Evolutionary conservation across 1,140 invertebrate genomes (phyloP).

Genomic region (Drosophila tristis): DNA sequence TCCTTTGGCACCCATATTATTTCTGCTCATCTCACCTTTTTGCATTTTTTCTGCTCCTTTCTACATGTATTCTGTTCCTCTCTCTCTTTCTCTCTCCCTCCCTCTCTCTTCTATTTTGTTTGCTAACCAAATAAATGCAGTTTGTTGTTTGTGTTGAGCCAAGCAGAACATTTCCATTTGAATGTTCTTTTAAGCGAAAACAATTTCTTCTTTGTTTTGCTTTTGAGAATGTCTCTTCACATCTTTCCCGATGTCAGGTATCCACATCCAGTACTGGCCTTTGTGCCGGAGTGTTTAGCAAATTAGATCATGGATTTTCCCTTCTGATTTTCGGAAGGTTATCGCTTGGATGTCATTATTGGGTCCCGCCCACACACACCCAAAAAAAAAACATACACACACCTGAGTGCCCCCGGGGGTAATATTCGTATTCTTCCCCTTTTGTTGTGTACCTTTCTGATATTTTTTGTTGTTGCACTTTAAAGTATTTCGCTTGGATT

Average conservation of each 20-base stretch:
- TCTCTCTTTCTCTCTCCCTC: too few species aligned
- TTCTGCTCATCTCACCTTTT: conserved; percentile 38
- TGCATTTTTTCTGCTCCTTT: conserved; percentile 18
- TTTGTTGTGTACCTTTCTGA: conserved; percentile 67
- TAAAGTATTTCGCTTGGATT: conserved; percentile 54
- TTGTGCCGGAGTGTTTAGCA: conserved; percentile 48
- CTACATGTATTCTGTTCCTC: neutral
- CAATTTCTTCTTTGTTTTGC: conserved; percentile 82
- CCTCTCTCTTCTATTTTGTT: conserved; percentile 25
- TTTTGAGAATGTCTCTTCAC: conserved; percentile 46
- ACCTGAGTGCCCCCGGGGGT: conserved; percentile 34
- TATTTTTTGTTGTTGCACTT: conserved; percentile 21
- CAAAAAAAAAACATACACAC: too few species aligned
- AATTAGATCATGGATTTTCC: conserved; percentile 79
- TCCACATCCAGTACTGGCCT: conserved; percentile 19
- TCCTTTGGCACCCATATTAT: conserved; percentile 22
- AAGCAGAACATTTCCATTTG: conserved; percentile 82
- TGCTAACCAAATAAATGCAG: conserved; percentile 81
- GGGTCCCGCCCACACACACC: conserved; percentile 29
- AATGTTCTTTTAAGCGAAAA: conserved; percentile 82
- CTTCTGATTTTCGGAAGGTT: conserved; percentile 48
- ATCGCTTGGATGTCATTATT: conserved; percentile 67
- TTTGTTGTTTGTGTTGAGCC: conserved; percentile 82
- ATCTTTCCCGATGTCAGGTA: neutral
- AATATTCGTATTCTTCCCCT: conserved; percentile 38